phyloP scores from a whole-genome alignment of 2,888 invertebrate genomes.

The Priocnemis perturbator region DNA sequence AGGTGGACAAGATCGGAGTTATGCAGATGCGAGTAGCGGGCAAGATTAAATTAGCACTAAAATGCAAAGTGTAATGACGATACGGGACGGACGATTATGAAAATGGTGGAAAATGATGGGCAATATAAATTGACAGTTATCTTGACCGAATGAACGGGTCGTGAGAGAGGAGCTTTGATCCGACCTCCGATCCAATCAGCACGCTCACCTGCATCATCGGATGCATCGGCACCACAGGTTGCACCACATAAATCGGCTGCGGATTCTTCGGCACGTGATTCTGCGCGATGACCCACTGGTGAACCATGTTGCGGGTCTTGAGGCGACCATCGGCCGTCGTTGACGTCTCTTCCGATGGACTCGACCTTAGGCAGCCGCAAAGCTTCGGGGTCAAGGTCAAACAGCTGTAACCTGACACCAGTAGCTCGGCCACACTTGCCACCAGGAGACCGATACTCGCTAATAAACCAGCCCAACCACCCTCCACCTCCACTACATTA shows the following conservation, averaged over 20 bases:
- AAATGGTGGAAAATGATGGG: neutral
- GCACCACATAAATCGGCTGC: conserved; percentile 71
- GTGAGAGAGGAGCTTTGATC: conserved; percentile 24
- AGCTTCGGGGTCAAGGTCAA: conserved; percentile 70
- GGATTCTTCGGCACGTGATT: conserved; percentile 68
- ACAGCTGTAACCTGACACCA: conserved; percentile 70
- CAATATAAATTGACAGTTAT: conserved; percentile 1
- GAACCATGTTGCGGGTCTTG: conserved; percentile 72
- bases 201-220: conserved; percentile 69
- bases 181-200: neutral
- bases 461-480: conserved; percentile 79
- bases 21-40: neutral
- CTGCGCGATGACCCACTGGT: conserved; percentile 72
- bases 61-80: neutral
- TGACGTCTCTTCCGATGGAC: conserved; percentile 28
- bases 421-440: conserved; percentile 77
- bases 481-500: conserved; percentile 74
- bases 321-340: conserved; percentile 58
- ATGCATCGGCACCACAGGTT: conserved; percentile 69
- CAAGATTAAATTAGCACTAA: neutral
- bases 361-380: conserved; percentile 66
- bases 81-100: neutral
- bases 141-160: conserved; percentile 17
- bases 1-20: neutral
- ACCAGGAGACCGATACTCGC: conserved; percentile 81